phyloP scores from a whole-genome alignment of 2,888 invertebrate genomes.

The Sturmia bella region DNA sequence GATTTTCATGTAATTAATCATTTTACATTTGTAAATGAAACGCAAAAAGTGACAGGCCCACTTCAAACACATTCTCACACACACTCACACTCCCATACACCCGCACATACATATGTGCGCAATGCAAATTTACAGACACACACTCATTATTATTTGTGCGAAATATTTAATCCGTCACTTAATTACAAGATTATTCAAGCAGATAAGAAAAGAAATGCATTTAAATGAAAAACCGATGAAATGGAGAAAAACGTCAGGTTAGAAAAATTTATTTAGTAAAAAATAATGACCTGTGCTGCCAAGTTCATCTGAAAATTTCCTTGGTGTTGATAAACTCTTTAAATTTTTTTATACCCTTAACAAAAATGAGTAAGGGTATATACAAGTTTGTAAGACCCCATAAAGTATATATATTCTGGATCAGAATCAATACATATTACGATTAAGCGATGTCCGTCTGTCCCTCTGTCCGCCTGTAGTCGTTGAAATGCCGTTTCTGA shows the following conservation, averaged over 20 bases:
- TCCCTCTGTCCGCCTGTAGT: too few relatives aligned
- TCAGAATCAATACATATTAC: too few relatives aligned
- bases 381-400: too few relatives aligned
- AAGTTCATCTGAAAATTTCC: too few relatives aligned
- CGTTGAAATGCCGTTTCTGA: too few relatives aligned
- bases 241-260: neutral
- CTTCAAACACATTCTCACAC: conserved; percentile 48
- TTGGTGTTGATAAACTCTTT: too few relatives aligned
- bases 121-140: conserved; percentile 9
- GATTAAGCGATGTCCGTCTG: too few relatives aligned
- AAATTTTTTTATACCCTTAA: too few relatives aligned
- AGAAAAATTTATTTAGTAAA: neutral
- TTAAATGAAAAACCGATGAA: neutral
- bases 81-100: conserved; percentile 4
- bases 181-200: conserved; percentile 30
- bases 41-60: conserved; percentile 63
- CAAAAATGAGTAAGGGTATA: too few relatives aligned
- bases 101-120: too few relatives aligned
- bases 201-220: conserved; percentile 23
- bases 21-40: conserved; percentile 65
- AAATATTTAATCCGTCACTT: conserved; percentile 33
- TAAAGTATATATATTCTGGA: too few relatives aligned
- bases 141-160: neutral
- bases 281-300: too few relatives aligned
- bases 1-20: conserved; percentile 68